Percentiles rank a stretch among this genome's conserved stretches.
These are phyloP conservation scores for Leptinotarsa peninsularis DNA, from an alignment of 2,888 invertebrate genomes.

Conservation along the genomic window DNA sequence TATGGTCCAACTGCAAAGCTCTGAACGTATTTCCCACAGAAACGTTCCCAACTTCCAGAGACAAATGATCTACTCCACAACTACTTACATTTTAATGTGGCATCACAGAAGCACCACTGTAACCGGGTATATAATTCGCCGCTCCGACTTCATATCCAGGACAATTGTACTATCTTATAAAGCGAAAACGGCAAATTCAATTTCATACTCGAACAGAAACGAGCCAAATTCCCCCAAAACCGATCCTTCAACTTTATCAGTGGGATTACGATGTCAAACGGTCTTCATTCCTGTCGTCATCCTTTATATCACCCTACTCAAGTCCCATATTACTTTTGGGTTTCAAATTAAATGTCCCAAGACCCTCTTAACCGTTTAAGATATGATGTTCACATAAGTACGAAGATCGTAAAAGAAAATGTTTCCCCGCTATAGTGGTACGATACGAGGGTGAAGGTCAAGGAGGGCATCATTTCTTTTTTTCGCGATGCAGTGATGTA, in stretches of 20 bases:
- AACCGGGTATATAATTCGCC: background rate
- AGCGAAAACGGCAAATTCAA: slow-evolving; percentile 18
- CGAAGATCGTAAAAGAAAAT: slow-evolving; percentile 32
- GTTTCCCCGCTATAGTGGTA: background rate
- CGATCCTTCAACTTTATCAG: slow-evolving; percentile 17
- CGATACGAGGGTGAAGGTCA: slow-evolving; percentile 4
- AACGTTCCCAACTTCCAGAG: too few species aligned
- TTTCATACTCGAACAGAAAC: slow-evolving; percentile 23
- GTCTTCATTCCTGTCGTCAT: slow-evolving; percentile 26
- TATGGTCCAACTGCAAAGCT: too few species aligned
- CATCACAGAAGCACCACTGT: background rate
- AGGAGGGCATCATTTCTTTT: background rate
- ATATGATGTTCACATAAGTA: slow-evolving; percentile 38
- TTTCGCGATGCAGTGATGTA: too few species aligned
- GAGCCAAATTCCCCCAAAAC: background rate
- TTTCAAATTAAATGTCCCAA: slow-evolving; percentile 33
- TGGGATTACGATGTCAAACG: slow-evolving; percentile 30
- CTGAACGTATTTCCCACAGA: too few species aligned
- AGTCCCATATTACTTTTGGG: slow-evolving; percentile 27
- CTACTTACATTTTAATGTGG: too few species aligned
- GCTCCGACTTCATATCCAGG: background rate
- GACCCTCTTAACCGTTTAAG: slow-evolving; percentile 29
- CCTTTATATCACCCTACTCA: slow-evolving; percentile 26
- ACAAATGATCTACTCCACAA: too few species aligned
- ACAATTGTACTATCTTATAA: slow-evolving; percentile 4